Evolutionary conservation across 2,888 invertebrate genomes (phyloP).

Genomic region (Melanostoma scalare): DNA sequence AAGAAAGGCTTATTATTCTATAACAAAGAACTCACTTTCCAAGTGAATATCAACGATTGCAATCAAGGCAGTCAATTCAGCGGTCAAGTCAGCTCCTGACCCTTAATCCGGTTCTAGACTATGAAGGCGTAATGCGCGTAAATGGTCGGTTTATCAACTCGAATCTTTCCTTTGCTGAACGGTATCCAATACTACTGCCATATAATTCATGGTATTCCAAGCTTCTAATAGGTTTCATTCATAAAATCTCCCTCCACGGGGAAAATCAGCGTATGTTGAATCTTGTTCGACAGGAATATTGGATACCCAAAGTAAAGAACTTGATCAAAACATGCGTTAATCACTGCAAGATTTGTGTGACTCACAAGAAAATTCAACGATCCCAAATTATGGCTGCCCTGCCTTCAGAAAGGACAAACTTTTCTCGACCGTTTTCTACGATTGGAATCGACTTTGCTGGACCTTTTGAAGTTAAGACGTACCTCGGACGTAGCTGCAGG

Average conservation of each 20-base stretch:
- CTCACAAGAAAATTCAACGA: too few relatives aligned
- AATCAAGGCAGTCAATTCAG: slow-evolving; percentile 8
- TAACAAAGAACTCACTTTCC: slow-evolving; percentile 13
- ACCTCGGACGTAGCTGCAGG: slow-evolving; percentile 9
- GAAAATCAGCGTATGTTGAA: too few relatives aligned
- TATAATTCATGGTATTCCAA: too few relatives aligned
- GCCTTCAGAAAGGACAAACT: slow-evolving; percentile 17
- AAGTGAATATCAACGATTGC: background rate
- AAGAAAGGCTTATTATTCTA: slow-evolving; percentile 18
- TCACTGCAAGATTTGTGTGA: too few relatives aligned
- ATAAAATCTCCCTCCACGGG: too few relatives aligned
- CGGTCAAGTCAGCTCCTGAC: slow-evolving; percentile 32
- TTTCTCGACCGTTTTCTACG: slow-evolving; percentile 14
- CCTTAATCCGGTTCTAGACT: slow-evolving; percentile 41
- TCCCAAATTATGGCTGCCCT: slow-evolving; percentile 42
- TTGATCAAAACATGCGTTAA: too few relatives aligned
- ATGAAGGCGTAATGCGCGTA: slow-evolving; percentile 25
- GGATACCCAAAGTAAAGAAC: too few relatives aligned
- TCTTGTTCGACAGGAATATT: too few relatives aligned
- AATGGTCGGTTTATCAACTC: too few relatives aligned
- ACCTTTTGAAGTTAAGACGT: slow-evolving; percentile 8
- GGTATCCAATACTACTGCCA: too few relatives aligned
- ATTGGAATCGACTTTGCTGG: slow-evolving; percentile 41
- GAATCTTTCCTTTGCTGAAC: background rate
- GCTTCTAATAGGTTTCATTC: too few relatives aligned